A percentile compares a stretch with the other conserved stretches of the same genome.
phyloP scores from a whole-genome alignment of 37 sponge, comb jelly and placozoan species.

The Tethya wilhelma region DNA sequence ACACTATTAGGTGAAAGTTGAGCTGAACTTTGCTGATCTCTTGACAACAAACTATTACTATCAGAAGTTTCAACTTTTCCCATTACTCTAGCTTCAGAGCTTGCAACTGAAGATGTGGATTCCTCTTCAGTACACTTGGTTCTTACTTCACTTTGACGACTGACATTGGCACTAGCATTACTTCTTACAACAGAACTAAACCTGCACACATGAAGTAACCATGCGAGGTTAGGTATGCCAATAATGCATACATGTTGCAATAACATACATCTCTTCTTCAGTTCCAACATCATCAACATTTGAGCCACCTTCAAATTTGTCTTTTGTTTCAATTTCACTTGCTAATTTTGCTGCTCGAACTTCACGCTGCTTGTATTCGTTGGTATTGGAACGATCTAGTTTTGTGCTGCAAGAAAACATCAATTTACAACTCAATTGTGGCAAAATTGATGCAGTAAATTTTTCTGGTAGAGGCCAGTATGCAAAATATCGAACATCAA shows the following conservation, averaged over 20 bases:
- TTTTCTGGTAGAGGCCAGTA: background rate
- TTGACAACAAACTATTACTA: too few relatives aligned
- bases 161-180: too few relatives aligned
- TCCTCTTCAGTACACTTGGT: too few relatives aligned
- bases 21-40: too few relatives aligned
- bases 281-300: slow-evolving; percentile 35
- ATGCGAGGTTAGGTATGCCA: background rate
- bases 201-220: background rate
- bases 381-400: slow-evolving; percentile 27
- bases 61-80: too few relatives aligned
- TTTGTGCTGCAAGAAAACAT: slow-evolving; percentile 45
- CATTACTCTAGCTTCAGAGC: background rate
- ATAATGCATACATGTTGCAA: background rate
- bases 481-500: background rate
- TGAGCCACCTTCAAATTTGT: background rate
- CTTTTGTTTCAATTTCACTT: slow-evolving; percentile 54
- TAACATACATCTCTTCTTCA: slow-evolving; percentile 51
- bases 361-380: slow-evolving; percentile 39
- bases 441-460: background rate
- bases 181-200: slow-evolving; percentile 19
- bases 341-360: slow-evolving; percentile 44
- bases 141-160: too few relatives aligned
- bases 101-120: too few relatives aligned
- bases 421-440: background rate
- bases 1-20: too few relatives aligned